phyloP scores from a whole-genome alignment of 2,797 vertebrate genomes.

The Eulemur albifrons region DNA sequence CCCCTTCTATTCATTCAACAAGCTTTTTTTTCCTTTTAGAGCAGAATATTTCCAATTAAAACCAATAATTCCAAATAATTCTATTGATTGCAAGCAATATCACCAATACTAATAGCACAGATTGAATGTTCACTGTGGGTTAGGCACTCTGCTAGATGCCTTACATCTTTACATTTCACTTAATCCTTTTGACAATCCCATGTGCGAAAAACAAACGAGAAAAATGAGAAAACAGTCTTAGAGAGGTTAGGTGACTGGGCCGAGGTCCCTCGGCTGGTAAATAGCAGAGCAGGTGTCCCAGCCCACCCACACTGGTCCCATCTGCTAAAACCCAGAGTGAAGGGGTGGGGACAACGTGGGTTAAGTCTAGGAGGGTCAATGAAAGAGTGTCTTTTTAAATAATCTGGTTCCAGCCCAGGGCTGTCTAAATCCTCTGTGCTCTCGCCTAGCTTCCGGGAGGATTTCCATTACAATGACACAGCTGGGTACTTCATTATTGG shows the following conservation, averaged over 20 bases:
- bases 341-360: not conserved
- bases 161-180: not conserved
- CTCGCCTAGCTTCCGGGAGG: constrained; percentile 87
- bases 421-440: constrained; percentile 43
- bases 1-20: not conserved
- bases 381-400: constrained; percentile 24
- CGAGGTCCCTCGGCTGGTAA: not conserved
- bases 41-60: not conserved
- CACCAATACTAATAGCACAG: not conserved
- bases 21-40: not conserved
- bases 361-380: not conserved
- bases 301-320: not conserved
- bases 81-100: not conserved
- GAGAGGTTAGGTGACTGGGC: not conserved
- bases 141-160: not conserved
- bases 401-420: not conserved
- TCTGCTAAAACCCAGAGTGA: not conserved
- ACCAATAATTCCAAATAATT: not conserved
- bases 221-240: not conserved
- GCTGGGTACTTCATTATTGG: constrained; percentile 93
- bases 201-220: not conserved
- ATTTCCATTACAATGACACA: constrained; percentile 91
- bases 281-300: not conserved
- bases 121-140: not conserved
- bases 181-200: not conserved